phyloP scores from a whole-genome alignment of 2,797 vertebrate species.

The Eurystomus glaucurus region DNA sequence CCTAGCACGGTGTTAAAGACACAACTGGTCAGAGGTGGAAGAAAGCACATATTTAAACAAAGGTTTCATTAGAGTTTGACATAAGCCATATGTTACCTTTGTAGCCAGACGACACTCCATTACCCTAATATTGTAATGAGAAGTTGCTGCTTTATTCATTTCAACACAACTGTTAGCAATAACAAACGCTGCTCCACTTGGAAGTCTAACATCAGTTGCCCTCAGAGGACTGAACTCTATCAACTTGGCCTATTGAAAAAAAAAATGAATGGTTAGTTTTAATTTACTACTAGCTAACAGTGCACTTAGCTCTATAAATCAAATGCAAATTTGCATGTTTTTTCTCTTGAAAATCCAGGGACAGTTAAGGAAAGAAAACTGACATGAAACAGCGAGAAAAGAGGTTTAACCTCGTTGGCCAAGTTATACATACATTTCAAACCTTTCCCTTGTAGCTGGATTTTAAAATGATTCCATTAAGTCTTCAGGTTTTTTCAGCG shows the following conservation, averaged over 20 bases:
- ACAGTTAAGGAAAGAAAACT: conserved; percentile 43
- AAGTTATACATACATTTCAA: conserved; percentile 38
- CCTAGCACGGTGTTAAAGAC: conserved; percentile 72
- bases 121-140: conserved; percentile 96
- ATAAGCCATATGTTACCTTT: conserved; percentile 87
- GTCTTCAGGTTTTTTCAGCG: conserved; percentile 17
- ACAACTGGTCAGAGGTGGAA: not conserved
- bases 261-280: conserved; percentile 68
- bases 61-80: conserved; percentile 64
- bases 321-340: conserved; percentile 60
- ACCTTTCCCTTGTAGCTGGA: conserved; percentile 10
- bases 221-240: conserved; percentile 95
- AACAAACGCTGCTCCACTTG: conserved; percentile 92
- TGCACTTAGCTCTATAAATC: conserved; percentile 71
- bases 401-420: conserved; percentile 46
- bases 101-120: conserved; percentile 95
- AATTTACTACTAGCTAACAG: conserved; percentile 64
- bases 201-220: conserved; percentile 93
- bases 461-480: conserved; percentile 65
- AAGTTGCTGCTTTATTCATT: conserved; percentile 98
- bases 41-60: conserved; percentile 55
- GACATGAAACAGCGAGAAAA: conserved; percentile 61
- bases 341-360: conserved; percentile 48
- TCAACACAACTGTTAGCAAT: conserved; percentile 96
- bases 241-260: conserved; percentile 91